A percentile compares a stretch with the other conserved stretches of the same genome.
phyloP scores from a whole-genome alignment of 2,113 vertebrate species.

The Perca schrenkii region DNA sequence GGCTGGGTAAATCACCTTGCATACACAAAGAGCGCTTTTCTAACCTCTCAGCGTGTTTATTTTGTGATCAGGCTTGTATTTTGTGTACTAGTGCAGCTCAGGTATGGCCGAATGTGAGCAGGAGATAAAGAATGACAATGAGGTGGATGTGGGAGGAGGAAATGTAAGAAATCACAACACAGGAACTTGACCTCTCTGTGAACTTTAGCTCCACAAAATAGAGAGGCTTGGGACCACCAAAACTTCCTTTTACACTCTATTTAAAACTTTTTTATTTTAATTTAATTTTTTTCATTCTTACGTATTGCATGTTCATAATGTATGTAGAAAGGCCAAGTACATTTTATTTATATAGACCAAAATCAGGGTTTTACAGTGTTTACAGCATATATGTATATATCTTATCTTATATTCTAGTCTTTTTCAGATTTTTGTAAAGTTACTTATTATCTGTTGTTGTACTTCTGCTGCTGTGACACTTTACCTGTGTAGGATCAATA shows the following conservation, averaged over 20 bases:
- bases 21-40: slow-evolving; percentile 71
- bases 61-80: slow-evolving; percentile 70
- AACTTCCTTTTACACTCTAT: not conserved
- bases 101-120: slow-evolving; percentile 55
- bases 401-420: too few relatives aligned
- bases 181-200: slow-evolving; percentile 73
- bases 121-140: slow-evolving; percentile 31
- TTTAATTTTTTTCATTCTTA: not conserved
- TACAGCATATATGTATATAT: too few relatives aligned
- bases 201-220: slow-evolving; percentile 61
- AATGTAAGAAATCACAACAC: slow-evolving; percentile 58
- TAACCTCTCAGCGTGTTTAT: slow-evolving; percentile 54
- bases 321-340: not conserved
- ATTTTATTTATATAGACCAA: not conserved
- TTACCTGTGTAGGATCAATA: not conserved
- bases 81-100: slow-evolving; percentile 61
- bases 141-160: slow-evolving; percentile 47
- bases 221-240: slow-evolving; percentile 18
- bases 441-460: too few relatives aligned
- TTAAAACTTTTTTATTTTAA: not conserved
- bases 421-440: too few relatives aligned
- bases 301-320: not conserved
- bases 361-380: too few relatives aligned
- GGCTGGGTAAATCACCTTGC: slow-evolving; percentile 59
- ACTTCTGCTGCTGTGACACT: not conserved